Percentiles rank a stretch among this genome's conserved stretches.
Evolutionary conservation across 1,140 invertebrate genomes (phyloP).

Genomic region (Onthophagus taurus): DNA sequence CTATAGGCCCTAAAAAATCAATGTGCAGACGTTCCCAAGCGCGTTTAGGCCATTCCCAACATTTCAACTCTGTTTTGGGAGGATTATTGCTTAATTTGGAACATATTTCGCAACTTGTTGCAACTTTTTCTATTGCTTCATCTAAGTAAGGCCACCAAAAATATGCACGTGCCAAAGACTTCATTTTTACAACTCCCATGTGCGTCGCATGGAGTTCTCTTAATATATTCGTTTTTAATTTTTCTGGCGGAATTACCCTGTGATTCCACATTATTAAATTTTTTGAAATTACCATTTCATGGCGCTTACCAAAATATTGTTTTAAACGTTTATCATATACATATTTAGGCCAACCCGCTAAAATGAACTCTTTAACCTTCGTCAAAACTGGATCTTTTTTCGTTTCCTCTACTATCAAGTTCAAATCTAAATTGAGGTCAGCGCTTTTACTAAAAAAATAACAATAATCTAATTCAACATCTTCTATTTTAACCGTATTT

Average conservation of each 20-base stretch:
- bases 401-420: constrained; percentile 1
- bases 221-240: not conserved
- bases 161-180: constrained; percentile 35
- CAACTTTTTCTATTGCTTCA: constrained; percentile 32
- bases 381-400: constrained; percentile 6
- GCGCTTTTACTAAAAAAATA: not conserved
- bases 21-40: constrained; percentile 4
- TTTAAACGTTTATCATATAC: not conserved
- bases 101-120: constrained; percentile 17
- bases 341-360: not conserved
- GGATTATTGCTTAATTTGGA: not conserved
- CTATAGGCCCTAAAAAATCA: constrained; percentile 2
- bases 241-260: not conserved
- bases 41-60: not conserved
- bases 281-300: constrained; percentile 23
- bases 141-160: constrained; percentile 34
- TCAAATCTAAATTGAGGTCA: no score
- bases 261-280: constrained; percentile 21
- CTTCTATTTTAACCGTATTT: not conserved
- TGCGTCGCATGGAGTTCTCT: constrained; percentile 37
- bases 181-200: constrained; percentile 41
- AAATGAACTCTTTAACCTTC: constrained; percentile 3
- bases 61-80: not conserved
- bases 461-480: not conserved
- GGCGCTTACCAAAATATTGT: not conserved